Percentiles rank a stretch among this genome's conserved stretches.
Evolutionary conservation across 1,140 invertebrate genomes (phyloP).

Genomic region (Teleogryllus occipitalis): DNA sequence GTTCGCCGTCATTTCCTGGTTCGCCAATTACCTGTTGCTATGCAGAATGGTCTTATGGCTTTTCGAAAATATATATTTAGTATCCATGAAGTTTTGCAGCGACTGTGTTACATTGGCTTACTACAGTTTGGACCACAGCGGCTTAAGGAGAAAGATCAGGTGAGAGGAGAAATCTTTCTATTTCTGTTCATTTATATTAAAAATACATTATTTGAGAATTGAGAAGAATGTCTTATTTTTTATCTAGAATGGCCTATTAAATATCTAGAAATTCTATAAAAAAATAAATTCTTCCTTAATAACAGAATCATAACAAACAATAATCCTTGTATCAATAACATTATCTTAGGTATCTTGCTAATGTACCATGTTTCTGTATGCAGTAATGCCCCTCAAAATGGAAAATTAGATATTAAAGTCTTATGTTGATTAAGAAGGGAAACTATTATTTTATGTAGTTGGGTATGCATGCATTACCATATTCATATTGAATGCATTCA

Average conservation of each 20-base stretch:
- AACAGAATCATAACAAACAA: too few species aligned
- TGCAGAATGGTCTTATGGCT: constrained; percentile 45
- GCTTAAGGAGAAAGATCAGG: constrained; percentile 58
- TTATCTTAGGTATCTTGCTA: too few species aligned
- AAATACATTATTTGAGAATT: neutral
- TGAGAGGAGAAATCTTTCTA: constrained; percentile 20
- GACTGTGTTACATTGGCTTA: constrained; percentile 58
- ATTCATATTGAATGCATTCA: too few species aligned
- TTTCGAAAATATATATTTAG: constrained; percentile 57
- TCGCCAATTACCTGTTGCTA: constrained; percentile 42
- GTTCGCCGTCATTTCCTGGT: constrained; percentile 56
- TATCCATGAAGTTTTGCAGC: constrained; percentile 46
- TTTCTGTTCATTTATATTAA: neutral
- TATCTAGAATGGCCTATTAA: neutral
- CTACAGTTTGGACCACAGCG: constrained; percentile 59
- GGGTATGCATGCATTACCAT: too few species aligned
- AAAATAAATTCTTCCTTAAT: neutral
- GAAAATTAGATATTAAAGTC: too few species aligned
- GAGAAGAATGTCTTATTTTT: too few species aligned
- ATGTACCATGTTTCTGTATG: too few species aligned
- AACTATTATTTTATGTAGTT: too few species aligned
- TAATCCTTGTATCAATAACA: too few species aligned
- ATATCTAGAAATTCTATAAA: neutral
- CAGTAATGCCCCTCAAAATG: too few species aligned
- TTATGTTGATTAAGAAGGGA: too few species aligned